Base-by-base conservation (phyloP, 2,113 vertebrate genomes). In the Microcebus murinus region DNA sequence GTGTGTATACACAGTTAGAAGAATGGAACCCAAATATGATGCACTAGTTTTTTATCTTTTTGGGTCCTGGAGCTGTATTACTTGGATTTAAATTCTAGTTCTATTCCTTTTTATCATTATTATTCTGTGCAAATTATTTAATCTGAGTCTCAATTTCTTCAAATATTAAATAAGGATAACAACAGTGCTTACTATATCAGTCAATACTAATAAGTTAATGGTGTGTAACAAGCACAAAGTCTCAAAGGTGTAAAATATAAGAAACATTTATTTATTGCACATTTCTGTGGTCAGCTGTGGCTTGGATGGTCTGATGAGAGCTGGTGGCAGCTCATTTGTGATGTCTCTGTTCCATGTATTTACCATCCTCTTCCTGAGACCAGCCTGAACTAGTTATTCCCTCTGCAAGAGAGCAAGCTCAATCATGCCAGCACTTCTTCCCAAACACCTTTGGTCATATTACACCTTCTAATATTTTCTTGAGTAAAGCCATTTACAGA, bases 61-160 rank as follows among this genome's bases (percentile, higher is more conserved):
- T n/a, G 14, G 4, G 1, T 61, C n/a, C 3, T 48, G 3, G 20
- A 65, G 6, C 50, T 88, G 13, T 74, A 74, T 73, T 61, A 39
- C 27, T 55, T 67, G 27, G 31, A 17, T 65, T 95, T 48, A 90
- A 23, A 74, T 89, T 63, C 27, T 27, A 92, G 4, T 13, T 83
- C 31, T 81, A n/a, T 42, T 73, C 20, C 34, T 87, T 39, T 71
- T 68, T 59, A 39, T 36, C n/a, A 21, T 0, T 29, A 8, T 65
- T 27, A 83, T 88, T 94, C 48, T 80, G 11, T 63, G 57, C 31
- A 86, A 88, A 84, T 57, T 81, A 90, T 18, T 81, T 95, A 65
- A 70, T 89, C 36, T 79, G 3, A 57, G 17, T 85, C 23, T 18
- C 57, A 70, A 25, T 85, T 90, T 91, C 13, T 67, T 18, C 42